Base-by-base conservation (phyloP, 30 jellyfish, hydroid and myxozoan species). In the Rhopilema esculentum region DNA sequence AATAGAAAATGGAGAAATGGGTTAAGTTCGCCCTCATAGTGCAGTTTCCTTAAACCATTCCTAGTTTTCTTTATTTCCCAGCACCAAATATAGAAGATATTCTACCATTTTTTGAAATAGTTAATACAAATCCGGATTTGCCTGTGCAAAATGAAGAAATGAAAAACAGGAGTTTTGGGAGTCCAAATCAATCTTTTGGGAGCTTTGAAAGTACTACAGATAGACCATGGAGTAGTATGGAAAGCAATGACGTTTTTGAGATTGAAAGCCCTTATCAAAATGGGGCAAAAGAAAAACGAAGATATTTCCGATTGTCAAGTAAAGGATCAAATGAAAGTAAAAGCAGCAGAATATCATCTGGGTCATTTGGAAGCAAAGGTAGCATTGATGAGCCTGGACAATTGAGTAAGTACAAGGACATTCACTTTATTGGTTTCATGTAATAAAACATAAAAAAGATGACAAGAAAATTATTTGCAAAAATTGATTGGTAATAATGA, bases 291-390 rank as follows among this genome's bases (percentile, higher is more conserved):
- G 21, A 16, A 26, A 71, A 71, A 64, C 63, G 66, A 6, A 8
- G 15, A 0, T 25, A 27, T 25, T 71, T 25, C 19, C 7, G 82
- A 25, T 71, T 64, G 2, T 17, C 82, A 25, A 71, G 82, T 63
- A 71, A 25, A 71, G 82, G 82, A 16, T 71, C 82, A 71, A 28
- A 71, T 20, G 82, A 31, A 29, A 29, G 66, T 1, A 28, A 8
- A 8, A 30, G 66, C 33, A 8, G 30, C 18, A 63, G 17, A 19
- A 31, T 28, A 67, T 67, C 78, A 15, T 1, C 33, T 67, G 33
- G n/a, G 23, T 67, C 78, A 15, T 67, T 67, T 26, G 29, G 66
- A 1, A 71, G 66, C 33, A 71, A 18, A 31, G 65, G 65, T 6
- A 71, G 82, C 66, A 25, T 71, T 52, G 82, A 71, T 27, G 66